Base-by-base conservation (phyloP, 2,113 vertebrate genomes). In the Sceloporus tristichus region DNA sequence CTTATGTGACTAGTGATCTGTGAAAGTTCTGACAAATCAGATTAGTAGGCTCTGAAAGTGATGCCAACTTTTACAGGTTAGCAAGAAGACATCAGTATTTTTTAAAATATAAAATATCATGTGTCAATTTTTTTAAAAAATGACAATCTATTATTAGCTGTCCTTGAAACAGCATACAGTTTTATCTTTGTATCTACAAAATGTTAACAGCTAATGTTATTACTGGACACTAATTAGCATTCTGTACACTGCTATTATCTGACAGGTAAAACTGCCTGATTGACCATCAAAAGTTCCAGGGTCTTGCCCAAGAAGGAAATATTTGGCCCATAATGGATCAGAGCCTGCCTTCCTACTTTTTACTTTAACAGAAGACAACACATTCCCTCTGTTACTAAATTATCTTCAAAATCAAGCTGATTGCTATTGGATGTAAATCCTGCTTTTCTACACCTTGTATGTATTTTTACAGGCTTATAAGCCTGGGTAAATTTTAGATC, bases 1-100 rank as follows among this genome's bases (percentile, higher is more conserved):
- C 40, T 68, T 53, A n/a, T 16, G 23, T 38, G 89, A 56, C 80
- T 70, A 27, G 42, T 13, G 38, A 70, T 40, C 85, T 0, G 0
- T 48, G 25, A 0, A 38, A 38, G 29, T 11, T 79, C 2, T 6
- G 21, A 59, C 59, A 38, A 42, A 27, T 84, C 66, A 84, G 70
- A 40, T 13, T 83, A 23, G 4, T 65, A n/a, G 40, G 82, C 54
- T 42, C 21, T 76, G 54, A 23, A 27, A 38, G 29, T 42, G 2
- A 65, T 59, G 70, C 38, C 65, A 38, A 40, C 21, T 10, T 62
- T 40, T 14, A 40, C 34, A 9, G 23, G 34, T 27, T 38, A 40
- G 34, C 25, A 40, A 85, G 18, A 59, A 78, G 25, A 21, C 9
- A 71, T 71, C 10, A 1, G 23, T n/a, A 11, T 25, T 34, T 65